phyloP scores from a whole-genome alignment of 2,888 invertebrate species.

The Lasioglossum calceatum region DNA sequence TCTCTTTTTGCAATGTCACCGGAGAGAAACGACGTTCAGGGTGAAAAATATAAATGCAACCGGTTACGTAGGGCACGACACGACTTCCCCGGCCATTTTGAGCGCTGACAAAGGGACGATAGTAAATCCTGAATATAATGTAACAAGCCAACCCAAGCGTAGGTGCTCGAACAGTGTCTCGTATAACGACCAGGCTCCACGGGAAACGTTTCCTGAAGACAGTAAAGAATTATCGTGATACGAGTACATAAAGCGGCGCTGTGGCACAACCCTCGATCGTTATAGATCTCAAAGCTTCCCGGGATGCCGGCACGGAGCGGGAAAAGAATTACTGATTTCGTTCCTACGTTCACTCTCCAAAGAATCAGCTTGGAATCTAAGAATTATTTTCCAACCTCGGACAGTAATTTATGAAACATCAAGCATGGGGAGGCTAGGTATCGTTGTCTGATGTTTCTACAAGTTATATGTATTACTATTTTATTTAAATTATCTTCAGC shows the following conservation, averaged over 20 bases:
- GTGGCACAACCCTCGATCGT: conserved; percentile 36
- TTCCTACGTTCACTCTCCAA: background rate
- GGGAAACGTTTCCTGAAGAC: conserved; percentile 63
- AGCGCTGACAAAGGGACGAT: conserved; percentile 70
- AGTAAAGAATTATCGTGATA: conserved; percentile 67
- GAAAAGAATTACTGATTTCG: background rate
- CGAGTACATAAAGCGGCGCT: conserved; percentile 45
- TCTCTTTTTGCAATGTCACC: conserved; percentile 25
- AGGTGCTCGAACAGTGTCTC: conserved; percentile 52
- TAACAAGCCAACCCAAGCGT: conserved; percentile 58
- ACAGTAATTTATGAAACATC: background rate
- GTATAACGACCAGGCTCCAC: conserved; percentile 61
- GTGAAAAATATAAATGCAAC: conserved; percentile 43
- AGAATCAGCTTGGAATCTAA: background rate
- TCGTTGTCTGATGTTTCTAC: no score
- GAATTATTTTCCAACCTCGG: background rate
- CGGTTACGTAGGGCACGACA: conserved; percentile 25
- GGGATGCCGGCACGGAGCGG: background rate
- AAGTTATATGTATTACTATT: no score
- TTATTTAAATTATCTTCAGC: background rate
- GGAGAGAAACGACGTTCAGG: conserved; percentile 29
- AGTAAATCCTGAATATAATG: conserved; percentile 73
- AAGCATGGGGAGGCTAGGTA: no score
- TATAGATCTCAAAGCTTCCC: conserved; percentile 35
- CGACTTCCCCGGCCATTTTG: conserved; percentile 59